Evolutionary conservation across 2,888 invertebrate genomes (phyloP).

Genomic region (Spialia ferax): DNA sequence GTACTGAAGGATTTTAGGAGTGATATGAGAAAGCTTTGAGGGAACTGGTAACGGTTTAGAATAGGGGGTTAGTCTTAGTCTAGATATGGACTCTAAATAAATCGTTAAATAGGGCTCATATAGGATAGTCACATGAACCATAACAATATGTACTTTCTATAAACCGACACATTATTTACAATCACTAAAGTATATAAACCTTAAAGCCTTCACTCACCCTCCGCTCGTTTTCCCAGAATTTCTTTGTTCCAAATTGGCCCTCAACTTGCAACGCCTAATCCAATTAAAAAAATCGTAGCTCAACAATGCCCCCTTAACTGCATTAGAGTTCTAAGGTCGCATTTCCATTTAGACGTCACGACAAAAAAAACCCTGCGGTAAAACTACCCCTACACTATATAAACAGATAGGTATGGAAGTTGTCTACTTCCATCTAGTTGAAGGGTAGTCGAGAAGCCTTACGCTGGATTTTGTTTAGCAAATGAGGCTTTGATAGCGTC

Average conservation of each 20-base stretch:
- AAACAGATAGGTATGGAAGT: not conserved
- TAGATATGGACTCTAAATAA: too few relatives aligned
- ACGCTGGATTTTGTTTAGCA: not conserved
- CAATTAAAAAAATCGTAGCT: not conserved
- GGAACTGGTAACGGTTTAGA: too few relatives aligned
- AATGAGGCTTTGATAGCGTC: conserved; percentile 1
- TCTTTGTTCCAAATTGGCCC: not conserved
- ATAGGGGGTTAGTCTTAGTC: too few relatives aligned
- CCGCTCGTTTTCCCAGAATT: not conserved
- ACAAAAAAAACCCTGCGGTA: not conserved
- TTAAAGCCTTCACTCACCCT: too few relatives aligned
- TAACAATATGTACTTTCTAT: too few relatives aligned
- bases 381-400: not conserved
- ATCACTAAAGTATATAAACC: too few relatives aligned
- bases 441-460: not conserved
- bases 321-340: not conserved
- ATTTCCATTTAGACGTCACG: not conserved
- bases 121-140: too few relatives aligned
- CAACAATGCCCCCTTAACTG: not conserved
- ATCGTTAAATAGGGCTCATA: too few relatives aligned
- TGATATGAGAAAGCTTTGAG: too few relatives aligned
- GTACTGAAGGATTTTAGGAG: too few relatives aligned
- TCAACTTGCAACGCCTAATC: not conserved
- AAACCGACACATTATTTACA: too few relatives aligned
- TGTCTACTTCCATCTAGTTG: not conserved